Evolutionary conservation across 2,888 invertebrate genomes (phyloP), one percentile per base, ranked within the genome.

Genomic region (Conistra vaccinii): DNA sequence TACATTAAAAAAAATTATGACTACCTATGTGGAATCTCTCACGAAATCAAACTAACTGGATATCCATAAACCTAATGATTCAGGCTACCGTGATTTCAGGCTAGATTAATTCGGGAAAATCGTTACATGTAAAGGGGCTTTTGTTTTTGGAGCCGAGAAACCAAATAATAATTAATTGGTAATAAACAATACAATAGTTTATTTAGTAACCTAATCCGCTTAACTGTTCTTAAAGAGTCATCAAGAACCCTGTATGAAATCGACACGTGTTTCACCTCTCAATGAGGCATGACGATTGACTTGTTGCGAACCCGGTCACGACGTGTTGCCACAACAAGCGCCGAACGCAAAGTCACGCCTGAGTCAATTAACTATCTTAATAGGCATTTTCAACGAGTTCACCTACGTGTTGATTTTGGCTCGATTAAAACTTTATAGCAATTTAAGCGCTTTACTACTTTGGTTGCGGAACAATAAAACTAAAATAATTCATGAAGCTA

Each of bases 391-490:
- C 6, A 10, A 26, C 23, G 1, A 35, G 26, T 26, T 26, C 51
- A 73, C n/a, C 17, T 23, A 79, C 42, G 42, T 51, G 73, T 72
- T 58, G 62, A 80, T 63, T 73, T 51, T 76, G 35, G 20, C 26
- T 26, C 71, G 62, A 71, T 71, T 45, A 58, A 76, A 78, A 68
- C 69, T 85, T 81, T 81, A 73, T 75, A 39, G 78, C 65, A 63
- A 68, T 69, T 81, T 73, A 73, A 83, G 65, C 67, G 63, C 55
- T 68, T 71, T 61, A 76, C 66, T 72, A 51, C 73, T 76, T 79
- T 74, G 65, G 57, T 45, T 61, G 71, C 45, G 48, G 45, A 57
- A 81, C 72, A 73, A 78, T 84, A 76, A 74, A 73, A 78, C 73
- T 66, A 66, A 76, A 78, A 78, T 78, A 74, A 76, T 79, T 76